A percentile compares a stretch with the other conserved stretches of the same genome.
phyloP scores from a whole-genome alignment of 2,797 vertebrate genomes.

The Kryptolebias ocellatus region DNA sequence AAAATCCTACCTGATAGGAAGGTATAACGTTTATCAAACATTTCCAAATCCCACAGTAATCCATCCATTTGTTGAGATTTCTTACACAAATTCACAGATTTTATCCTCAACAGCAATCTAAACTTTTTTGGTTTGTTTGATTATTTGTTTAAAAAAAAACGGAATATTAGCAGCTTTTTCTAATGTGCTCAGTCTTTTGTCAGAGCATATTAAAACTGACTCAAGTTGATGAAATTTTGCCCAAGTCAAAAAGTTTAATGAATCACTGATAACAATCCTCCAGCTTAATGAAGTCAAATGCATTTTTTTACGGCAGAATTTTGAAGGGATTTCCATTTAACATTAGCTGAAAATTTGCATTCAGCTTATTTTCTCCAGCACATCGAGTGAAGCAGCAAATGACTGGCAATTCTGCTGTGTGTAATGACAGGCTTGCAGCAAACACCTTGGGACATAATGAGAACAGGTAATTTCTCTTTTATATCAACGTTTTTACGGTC shows the following conservation, averaged over 20 bases:
- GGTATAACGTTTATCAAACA: too few relatives aligned
- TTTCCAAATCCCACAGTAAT: slow-evolving; percentile 18
- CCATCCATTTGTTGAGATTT: slow-evolving; percentile 1
- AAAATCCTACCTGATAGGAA: too few relatives aligned
- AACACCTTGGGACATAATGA: neutral
- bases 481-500: slow-evolving; percentile 32
- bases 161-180: neutral
- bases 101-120: slow-evolving; percentile 1
- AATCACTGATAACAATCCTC: slow-evolving; percentile 4
- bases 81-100: slow-evolving; percentile 6
- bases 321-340: neutral
- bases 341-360: neutral
- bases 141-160: neutral
- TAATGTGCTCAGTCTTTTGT: neutral
- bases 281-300: neutral
- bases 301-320: neutral
- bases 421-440: slow-evolving; percentile 7
- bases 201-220: neutral
- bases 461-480: slow-evolving; percentile 29
- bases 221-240: neutral
- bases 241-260: neutral
- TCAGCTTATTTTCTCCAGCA: neutral
- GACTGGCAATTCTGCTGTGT: neutral
- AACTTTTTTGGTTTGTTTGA: too few relatives aligned
- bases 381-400: slow-evolving; percentile 5